Base-by-base conservation (phyloP, 2,888 invertebrate genomes). In the Campaea margaritaria region DNA sequence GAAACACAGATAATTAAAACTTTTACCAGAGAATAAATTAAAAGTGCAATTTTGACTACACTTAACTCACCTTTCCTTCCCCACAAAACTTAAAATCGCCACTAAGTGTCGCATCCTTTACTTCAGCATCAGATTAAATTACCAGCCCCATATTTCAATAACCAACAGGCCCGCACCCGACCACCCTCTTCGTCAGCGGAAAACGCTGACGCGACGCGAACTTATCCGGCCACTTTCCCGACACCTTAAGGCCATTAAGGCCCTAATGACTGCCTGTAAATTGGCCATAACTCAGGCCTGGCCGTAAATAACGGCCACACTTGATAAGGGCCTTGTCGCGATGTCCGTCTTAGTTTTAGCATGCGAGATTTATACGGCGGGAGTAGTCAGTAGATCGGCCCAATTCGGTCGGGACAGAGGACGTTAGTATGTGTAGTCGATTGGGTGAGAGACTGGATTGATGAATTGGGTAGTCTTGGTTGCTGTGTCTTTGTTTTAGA, bases 221-320 rank as follows among this genome's bases (percentile, higher is more conserved):
- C 83, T 85, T 84, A 85, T 83, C 85, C 74, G 79, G 78, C 81
- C 85, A 86, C 87, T 91, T 90, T 87, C 83, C 87, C 84, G 88
- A 87, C 91, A 91, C 91, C 91, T 91, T 89, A 71, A 81, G 86
- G 87, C 89, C 91, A 90, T 91, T 91, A 91, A 86, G 87, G 86
- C 82, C 77, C 86, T 92, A 92, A 92, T 91, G 92, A 91, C 91
- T 91, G 87, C 79, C 88, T 91, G 91, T 87, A 91, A 91, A 92
- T 92, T 91, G 91, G 91, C 91, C 89, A 89, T 91, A 92, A 91
- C 82, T 92, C 91, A 91, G 87, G 73, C 76, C 71, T 68, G 76
- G 82, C 82, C 85, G 86, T 92, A 92, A 91, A 92, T 92, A 92
- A 91, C 89, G 72, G 81, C 76, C 74, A 75, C 75, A 78, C 78